phyloP scores from a whole-genome alignment of 2,888 invertebrate species.

The Linnaemya vulpina region DNA sequence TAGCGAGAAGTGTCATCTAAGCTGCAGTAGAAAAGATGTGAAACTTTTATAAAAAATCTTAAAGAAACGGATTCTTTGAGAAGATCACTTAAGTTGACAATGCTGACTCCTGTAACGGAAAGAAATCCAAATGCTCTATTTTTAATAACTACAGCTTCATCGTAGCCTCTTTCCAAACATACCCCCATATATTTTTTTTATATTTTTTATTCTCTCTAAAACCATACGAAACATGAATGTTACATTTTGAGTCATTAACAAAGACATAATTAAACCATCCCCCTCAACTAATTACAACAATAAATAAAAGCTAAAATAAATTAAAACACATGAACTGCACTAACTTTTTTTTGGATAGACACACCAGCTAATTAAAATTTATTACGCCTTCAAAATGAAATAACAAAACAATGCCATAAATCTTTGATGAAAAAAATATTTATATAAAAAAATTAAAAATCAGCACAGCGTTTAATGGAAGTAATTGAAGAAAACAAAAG shows the following conservation, averaged over 20 bases:
- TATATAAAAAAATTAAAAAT: neutral
- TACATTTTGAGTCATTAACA: constrained; percentile 26
- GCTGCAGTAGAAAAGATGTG: no score
- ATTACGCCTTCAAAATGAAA: constrained; percentile 67
- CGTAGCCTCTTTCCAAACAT: no score
- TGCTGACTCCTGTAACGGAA: no score
- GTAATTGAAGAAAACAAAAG: constrained; percentile 18
- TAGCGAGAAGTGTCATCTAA: no score
- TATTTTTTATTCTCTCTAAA: no score
- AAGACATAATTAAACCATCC: constrained; percentile 69
- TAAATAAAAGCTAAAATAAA: constrained; percentile 67
- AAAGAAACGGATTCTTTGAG: no score
- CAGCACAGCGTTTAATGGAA: neutral
- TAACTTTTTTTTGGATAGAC: constrained; percentile 31
- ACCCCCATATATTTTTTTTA: no score
- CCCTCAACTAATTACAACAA: constrained; percentile 67
- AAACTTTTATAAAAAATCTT: no score
- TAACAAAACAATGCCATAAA: constrained; percentile 67
- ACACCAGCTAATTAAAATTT: constrained; percentile 67
- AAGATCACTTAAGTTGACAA: no score
- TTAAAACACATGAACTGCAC: constrained; percentile 50
- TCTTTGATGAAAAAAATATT: constrained; percentile 41
- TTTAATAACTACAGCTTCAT: no score
- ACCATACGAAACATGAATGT: neutral
- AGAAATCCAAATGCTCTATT: no score